Evolutionary conservation across 2,888 invertebrate genomes (phyloP).

Genomic region (Drosophila cognata): DNA sequence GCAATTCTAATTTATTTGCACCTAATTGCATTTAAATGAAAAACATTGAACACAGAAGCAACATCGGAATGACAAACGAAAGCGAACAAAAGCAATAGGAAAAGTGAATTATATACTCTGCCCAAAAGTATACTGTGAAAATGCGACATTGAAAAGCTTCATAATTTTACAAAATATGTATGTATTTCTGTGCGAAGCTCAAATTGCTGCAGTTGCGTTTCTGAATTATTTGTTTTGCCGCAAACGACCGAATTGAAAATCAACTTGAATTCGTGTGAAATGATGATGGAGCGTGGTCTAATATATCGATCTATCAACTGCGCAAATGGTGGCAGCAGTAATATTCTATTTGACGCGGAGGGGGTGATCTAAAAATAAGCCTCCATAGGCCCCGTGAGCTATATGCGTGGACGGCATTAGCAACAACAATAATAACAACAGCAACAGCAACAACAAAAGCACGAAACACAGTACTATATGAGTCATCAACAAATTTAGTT

Average conservation of each 20-base stretch:
- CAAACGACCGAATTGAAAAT: slow-evolving; percentile 13
- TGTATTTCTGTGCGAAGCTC: slow-evolving; percentile 8
- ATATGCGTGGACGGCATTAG: slow-evolving; percentile 38
- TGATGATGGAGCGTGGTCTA: background rate
- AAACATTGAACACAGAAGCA: background rate
- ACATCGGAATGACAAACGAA: background rate
- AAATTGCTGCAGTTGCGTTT: slow-evolving; percentile 18
- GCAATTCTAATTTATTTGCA: background rate
- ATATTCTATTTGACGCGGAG: slow-evolving; percentile 16
- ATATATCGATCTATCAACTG: slow-evolving; percentile 63
- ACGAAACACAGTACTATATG: slow-evolving; percentile 22
- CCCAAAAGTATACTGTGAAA: slow-evolving; percentile 61
- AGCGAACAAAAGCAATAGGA: background rate
- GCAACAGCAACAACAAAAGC: slow-evolving; percentile 10
- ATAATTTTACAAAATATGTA: background rate
- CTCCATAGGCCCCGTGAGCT: slow-evolving; percentile 43
- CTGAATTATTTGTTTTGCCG: slow-evolving; percentile 1
- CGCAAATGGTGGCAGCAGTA: slow-evolving; percentile 15
- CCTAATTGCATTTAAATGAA: background rate
- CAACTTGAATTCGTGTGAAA: slow-evolving; percentile 4
- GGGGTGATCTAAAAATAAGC: slow-evolving; percentile 63
- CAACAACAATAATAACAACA: background rate
- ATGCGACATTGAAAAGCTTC: slow-evolving; percentile 4
- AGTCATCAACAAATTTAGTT: slow-evolving; percentile 42
- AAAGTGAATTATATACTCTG: slow-evolving; percentile 28